Conservation (phyloP, 35 echinoderm and acorn worm species). For the Apostichopus parvimensis region DNA sequence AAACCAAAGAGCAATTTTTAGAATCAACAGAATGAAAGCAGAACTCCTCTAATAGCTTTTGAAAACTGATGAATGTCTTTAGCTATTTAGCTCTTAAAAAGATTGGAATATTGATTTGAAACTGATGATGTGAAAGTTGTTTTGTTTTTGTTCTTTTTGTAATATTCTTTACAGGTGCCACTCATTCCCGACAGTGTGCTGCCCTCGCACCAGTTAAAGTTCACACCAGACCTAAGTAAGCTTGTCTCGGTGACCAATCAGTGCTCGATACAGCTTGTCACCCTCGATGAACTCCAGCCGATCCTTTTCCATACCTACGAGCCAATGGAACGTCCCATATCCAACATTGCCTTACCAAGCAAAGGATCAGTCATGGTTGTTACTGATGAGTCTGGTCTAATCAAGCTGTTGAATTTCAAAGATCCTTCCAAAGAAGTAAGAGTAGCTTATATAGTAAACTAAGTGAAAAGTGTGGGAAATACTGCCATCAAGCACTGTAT, state of each 20-base stretch:
- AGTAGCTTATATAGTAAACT: neutral
- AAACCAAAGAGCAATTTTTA: too few species aligned
- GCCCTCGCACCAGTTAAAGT: constrained; percentile 79
- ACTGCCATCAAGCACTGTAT: too few species aligned
- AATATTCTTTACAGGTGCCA: constrained; percentile 71
- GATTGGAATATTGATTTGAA: too few species aligned
- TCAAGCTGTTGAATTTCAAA: constrained; percentile 59
- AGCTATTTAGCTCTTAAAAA: too few species aligned
- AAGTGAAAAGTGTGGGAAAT: too few species aligned
- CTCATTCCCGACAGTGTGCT: constrained; percentile 64
- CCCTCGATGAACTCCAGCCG: constrained; percentile 78
- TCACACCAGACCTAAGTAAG: constrained; percentile 66
- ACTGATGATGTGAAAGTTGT: too few species aligned
- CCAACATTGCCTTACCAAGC: constrained; percentile 33
- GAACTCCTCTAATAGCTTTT: too few species aligned
- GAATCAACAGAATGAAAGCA: too few species aligned
- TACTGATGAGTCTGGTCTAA: constrained; percentile 27
- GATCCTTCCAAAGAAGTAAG: constrained; percentile 43
- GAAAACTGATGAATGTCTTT: too few species aligned
- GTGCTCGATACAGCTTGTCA: constrained; percentile 30
- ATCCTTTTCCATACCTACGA: constrained; percentile 68
- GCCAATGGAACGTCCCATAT: constrained; percentile 42
- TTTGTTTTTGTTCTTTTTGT: too few species aligned
- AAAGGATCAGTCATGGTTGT: constrained; percentile 43
- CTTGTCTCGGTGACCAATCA: constrained; percentile 64